These are phyloP conservation scores for Miltochrista miniata DNA, from an alignment of 2,888 invertebrate species.

Conservation along the genomic window DNA sequence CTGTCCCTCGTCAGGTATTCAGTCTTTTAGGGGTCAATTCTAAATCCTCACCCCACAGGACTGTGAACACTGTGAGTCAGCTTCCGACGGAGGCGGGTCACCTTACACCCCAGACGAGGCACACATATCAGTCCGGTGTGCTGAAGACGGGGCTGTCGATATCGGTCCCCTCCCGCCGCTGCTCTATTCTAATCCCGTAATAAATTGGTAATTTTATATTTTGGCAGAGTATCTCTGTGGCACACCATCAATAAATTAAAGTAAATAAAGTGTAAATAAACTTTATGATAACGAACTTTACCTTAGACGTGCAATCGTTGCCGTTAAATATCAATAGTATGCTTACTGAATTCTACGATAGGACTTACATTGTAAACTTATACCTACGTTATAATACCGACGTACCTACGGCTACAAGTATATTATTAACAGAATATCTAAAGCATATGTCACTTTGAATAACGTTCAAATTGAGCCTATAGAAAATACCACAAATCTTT, in stretches of 20 bases:
- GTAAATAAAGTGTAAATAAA: constrained; percentile 83
- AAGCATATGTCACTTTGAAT: constrained; percentile 84
- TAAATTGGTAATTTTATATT: constrained; percentile 80
- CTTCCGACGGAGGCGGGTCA: not conserved
- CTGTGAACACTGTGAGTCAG: not conserved
- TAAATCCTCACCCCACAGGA: not conserved
- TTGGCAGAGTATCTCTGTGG: constrained; percentile 84
- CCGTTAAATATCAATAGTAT: constrained; percentile 79
- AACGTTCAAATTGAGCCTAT: constrained; percentile 84
- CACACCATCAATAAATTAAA: constrained; percentile 83
- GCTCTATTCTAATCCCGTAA: constrained; percentile 53
- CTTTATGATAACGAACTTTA: constrained; percentile 80
- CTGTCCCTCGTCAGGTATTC: not conserved
- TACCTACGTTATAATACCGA: constrained; percentile 78
- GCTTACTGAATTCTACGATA: constrained; percentile 73
- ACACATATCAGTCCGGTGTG: not conserved
- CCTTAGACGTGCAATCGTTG: constrained; percentile 81
- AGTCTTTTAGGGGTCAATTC: too few relatives aligned
- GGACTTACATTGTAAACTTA: constrained; percentile 72
- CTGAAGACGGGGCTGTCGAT: not conserved
- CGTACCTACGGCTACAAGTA: constrained; percentile 80
- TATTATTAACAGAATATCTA: constrained; percentile 84
- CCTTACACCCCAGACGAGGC: too few relatives aligned
- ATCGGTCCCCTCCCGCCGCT: constrained; percentile 14
- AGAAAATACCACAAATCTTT: constrained; percentile 84